phyloP scores from a whole-genome alignment of 2,888 invertebrate genomes.

The Abrostola triplasia region DNA sequence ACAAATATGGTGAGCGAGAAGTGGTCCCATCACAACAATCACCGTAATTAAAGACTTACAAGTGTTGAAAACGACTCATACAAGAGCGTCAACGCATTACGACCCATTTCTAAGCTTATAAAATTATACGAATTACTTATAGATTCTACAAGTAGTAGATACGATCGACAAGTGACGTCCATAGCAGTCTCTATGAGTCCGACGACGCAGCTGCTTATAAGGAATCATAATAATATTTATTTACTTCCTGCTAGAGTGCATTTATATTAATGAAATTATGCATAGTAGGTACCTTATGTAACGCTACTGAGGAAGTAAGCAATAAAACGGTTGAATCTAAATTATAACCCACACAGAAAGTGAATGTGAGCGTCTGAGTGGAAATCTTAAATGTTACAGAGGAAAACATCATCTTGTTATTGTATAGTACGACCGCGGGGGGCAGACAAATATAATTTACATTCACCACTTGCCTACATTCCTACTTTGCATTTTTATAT shows the following conservation, averaged over 20 bases:
- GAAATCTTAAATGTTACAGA: constrained; percentile 17
- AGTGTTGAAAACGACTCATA: constrained; percentile 21
- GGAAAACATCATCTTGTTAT: constrained; percentile 41
- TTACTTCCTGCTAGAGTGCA: constrained; percentile 28
- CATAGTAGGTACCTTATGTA: constrained; percentile 30
- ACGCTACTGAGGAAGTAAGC: constrained; percentile 26
- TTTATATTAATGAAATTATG: constrained; percentile 19
- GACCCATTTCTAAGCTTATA: constrained; percentile 30
- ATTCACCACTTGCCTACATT: constrained; percentile 67
- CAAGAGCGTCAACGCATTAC: constrained; percentile 1
- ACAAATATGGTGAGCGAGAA: constrained; percentile 44
- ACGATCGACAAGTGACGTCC: constrained; percentile 35
- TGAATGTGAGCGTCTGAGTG: constrained; percentile 24
- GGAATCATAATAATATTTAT: constrained; percentile 13
- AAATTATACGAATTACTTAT: constrained; percentile 29
- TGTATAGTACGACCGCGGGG: constrained; percentile 42
- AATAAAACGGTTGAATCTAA: constrained; percentile 34
- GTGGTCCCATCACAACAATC: constrained; percentile 41
- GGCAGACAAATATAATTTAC: constrained; percentile 70
- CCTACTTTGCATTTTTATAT: constrained; percentile 75
- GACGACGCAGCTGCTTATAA: constrained; percentile 16
- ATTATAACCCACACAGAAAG: constrained; percentile 31
- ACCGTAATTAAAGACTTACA: constrained; percentile 40
- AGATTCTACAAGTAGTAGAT: constrained; percentile 28
- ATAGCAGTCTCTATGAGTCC: constrained; percentile 25